Percentiles rank a stretch among this genome's conserved stretches.
Evolutionary conservation across 2,888 invertebrate species (phyloP).

Genomic region (Meghimatium bilineatum): DNA sequence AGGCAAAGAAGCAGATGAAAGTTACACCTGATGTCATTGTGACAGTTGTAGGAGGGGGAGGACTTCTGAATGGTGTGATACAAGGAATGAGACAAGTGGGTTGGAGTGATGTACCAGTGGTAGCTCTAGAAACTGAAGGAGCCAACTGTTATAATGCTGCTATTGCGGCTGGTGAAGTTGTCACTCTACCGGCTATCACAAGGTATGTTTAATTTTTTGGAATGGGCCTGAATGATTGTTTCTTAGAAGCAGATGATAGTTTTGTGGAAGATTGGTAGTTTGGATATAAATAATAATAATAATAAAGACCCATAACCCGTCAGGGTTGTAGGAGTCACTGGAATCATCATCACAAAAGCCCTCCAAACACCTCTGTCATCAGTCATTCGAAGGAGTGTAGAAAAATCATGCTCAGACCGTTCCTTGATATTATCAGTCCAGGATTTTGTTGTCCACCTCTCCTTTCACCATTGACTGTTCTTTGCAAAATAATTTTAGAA

Average conservation of each 20-base stretch:
- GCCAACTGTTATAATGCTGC: constrained; percentile 78
- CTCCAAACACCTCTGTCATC: too few species aligned
- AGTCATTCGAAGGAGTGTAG: too few species aligned
- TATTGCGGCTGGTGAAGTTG: constrained; percentile 74
- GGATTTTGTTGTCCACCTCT: too few species aligned
- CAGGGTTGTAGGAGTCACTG: too few species aligned
- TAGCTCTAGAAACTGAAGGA: constrained; percentile 79
- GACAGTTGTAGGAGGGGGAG: constrained; percentile 79
- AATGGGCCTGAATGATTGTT: background rate
- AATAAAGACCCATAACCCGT: too few species aligned
- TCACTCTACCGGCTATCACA: constrained; percentile 76
- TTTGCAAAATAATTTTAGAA: too few species aligned
- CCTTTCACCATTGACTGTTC: too few species aligned
- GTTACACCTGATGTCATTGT: constrained; percentile 77
- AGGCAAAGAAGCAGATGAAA: constrained; percentile 76
- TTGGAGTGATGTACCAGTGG: constrained; percentile 77
- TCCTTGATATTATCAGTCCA: too few species aligned
- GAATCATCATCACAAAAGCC: too few species aligned
- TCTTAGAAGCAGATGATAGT: background rate
- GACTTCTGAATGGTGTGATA: constrained; percentile 77
- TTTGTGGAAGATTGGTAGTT: background rate
- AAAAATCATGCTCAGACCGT: too few species aligned
- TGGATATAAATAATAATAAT: too few species aligned
- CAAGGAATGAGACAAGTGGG: constrained; percentile 73
- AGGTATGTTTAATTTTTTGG: constrained; percentile 66